Percentiles rank a stretch among this genome's conserved stretches.
Conservation (phyloP, 2,888 invertebrate genomes). For the Epirrita christyi region DNA sequence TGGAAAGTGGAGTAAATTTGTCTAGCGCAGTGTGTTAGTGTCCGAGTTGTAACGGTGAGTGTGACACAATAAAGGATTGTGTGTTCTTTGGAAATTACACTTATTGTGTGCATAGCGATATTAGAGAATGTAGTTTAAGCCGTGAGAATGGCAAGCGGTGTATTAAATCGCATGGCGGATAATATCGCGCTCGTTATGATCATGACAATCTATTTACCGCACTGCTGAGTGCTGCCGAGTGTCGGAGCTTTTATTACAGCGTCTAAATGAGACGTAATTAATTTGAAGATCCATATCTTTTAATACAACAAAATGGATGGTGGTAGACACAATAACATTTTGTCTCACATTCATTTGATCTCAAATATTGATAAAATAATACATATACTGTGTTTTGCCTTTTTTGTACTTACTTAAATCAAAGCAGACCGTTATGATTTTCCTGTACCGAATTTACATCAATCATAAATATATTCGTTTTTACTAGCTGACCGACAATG, state of each 20-base stretch:
- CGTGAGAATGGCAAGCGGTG: constrained; percentile 65
- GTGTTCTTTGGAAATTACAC: constrained; percentile 56
- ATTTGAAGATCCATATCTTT: constrained; percentile 44
- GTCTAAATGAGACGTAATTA: constrained; percentile 55
- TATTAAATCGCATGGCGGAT: constrained; percentile 57
- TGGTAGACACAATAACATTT: constrained; percentile 10
- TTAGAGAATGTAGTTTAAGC: constrained; percentile 44
- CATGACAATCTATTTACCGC: constrained; percentile 69
- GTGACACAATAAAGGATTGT: constrained; percentile 57
- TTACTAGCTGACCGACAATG: no score
- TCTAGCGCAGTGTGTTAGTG: constrained; percentile 74
- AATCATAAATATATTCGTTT: no score
- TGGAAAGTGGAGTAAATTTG: constrained; percentile 82
- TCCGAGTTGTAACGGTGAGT: constrained; percentile 65
- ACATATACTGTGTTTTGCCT: background rate
- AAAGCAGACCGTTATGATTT: no score
- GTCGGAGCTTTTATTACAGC: constrained; percentile 53
- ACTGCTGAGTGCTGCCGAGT: constrained; percentile 55
- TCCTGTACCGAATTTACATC: no score
- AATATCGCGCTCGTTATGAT: constrained; percentile 62
- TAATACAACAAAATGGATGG: constrained; percentile 27
- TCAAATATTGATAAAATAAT: background rate
- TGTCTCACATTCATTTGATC: constrained; percentile 6
- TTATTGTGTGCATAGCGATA: constrained; percentile 43
- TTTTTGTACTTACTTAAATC: no score